phyloP scores from a whole-genome alignment of 2,888 invertebrate genomes.

The Campopleginae sp. region DNA sequence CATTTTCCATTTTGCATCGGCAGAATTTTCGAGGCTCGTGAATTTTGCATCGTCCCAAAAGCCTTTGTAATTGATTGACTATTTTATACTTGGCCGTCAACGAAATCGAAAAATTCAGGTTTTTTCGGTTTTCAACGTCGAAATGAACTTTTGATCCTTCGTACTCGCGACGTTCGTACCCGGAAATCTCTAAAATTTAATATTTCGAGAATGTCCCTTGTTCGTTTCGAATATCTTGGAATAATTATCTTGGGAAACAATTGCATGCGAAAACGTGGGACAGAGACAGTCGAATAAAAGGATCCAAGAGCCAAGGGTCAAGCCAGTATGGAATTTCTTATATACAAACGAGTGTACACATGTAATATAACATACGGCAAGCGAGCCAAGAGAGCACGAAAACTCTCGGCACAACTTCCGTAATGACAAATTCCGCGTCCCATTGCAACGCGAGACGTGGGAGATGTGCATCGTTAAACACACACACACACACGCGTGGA shows the following conservation, averaged over 20 bases:
- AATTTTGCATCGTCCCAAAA: background rate
- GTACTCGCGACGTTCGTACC: background rate
- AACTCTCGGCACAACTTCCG: conserved; percentile 55
- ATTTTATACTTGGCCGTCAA: background rate
- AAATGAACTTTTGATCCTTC: background rate
- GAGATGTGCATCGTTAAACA: conserved; percentile 42
- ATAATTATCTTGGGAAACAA: background rate
- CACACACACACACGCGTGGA: background rate
- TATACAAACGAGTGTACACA: conserved; percentile 13
- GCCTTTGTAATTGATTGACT: background rate
- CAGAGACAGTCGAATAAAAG: background rate
- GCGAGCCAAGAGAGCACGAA: conserved; percentile 18
- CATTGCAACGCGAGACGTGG: conserved; percentile 47
- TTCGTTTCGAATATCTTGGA: background rate
- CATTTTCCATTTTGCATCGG: background rate
- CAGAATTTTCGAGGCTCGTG: background rate
- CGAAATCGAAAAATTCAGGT: background rate
- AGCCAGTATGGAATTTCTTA: background rate
- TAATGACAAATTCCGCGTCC: conserved; percentile 66
- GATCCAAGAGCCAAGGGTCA: background rate
- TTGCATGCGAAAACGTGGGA: background rate
- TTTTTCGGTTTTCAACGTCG: too few species aligned
- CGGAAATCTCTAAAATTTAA: background rate
- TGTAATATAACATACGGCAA: conserved; percentile 17
- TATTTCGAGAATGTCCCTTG: background rate